phyloP scores from a whole-genome alignment of 2,888 invertebrate species.

The Polyommatus iphigenia region DNA sequence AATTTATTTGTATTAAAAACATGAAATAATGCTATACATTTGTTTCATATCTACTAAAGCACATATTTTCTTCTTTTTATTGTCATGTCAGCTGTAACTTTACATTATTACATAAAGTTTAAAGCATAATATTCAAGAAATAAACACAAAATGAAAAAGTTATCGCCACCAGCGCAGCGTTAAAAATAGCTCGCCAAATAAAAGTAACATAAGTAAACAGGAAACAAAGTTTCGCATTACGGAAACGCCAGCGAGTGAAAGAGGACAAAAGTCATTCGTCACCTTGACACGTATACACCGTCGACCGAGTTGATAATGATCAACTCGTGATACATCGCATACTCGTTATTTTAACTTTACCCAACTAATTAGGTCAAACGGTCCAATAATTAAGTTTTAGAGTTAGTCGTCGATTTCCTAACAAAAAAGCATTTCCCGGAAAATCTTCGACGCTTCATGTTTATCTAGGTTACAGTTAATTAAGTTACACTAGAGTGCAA shows the following conservation, averaged over 20 bases:
- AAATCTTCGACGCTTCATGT: background rate
- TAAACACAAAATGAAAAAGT: background rate
- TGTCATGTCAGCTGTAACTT: background rate
- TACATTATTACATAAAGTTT: too few species aligned
- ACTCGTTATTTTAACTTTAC: background rate
- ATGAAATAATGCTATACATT: background rate
- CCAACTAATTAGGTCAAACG: background rate
- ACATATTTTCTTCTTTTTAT: background rate
- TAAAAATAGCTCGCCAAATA: background rate
- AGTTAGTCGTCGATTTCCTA: background rate
- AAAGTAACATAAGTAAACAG: slow-evolving; percentile 4
- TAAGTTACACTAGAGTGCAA: slow-evolving; percentile 27
- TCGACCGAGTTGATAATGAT: slow-evolving; percentile 11
- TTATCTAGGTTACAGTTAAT: slow-evolving; percentile 26
- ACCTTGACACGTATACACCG: slow-evolving; percentile 3
- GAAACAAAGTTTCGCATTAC: slow-evolving; percentile 2
- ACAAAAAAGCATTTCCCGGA: background rate
- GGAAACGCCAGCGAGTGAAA: background rate
- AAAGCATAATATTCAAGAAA: background rate
- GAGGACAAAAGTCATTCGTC: slow-evolving; percentile 15
- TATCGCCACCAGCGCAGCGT: background rate
- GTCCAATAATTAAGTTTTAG: background rate
- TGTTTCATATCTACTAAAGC: background rate
- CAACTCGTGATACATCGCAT: background rate
- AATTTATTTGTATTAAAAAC: background rate